These are phyloP conservation scores for Eubasilissa regina DNA, from an alignment of 1,140 invertebrate genomes.

Conservation along the genomic window DNA sequence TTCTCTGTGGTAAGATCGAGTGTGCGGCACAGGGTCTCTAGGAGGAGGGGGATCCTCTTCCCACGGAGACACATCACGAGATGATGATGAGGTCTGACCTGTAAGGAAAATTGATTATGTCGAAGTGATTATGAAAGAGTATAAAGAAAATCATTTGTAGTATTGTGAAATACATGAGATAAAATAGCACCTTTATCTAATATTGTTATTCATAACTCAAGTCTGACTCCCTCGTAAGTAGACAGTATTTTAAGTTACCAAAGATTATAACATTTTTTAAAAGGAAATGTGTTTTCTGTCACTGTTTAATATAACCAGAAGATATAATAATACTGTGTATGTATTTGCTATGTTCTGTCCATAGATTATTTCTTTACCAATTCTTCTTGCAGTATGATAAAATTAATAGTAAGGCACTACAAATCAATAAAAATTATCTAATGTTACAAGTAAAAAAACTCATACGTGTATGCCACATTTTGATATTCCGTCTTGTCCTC, in stretches of 20 bases:
- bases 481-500: conserved; percentile 57
- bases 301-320: no score
- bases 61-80: conserved; percentile 81
- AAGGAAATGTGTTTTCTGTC: no score
- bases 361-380: no score
- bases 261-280: no score
- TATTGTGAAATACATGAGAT: no score
- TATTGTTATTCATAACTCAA: no score
- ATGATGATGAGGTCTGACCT: conserved; percentile 78
- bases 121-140: background rate
- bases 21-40: conserved; percentile 48
- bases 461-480: conserved; percentile 55
- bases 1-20: conserved; percentile 58
- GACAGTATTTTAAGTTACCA: no score
- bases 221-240: no score
- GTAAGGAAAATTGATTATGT: conserved; percentile 37
- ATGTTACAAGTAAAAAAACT: background rate
- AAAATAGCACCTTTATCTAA: no score
- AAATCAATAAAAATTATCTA: no score
- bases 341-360: no score
- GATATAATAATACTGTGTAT: no score
- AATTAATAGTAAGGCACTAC: background rate
- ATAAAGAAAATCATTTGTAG: background rate
- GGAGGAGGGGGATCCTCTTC: conserved; percentile 76
- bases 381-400: background rate